phyloP scores from a whole-genome alignment of 2,888 invertebrate species.

The Scelioninae gen. 2 region DNA sequence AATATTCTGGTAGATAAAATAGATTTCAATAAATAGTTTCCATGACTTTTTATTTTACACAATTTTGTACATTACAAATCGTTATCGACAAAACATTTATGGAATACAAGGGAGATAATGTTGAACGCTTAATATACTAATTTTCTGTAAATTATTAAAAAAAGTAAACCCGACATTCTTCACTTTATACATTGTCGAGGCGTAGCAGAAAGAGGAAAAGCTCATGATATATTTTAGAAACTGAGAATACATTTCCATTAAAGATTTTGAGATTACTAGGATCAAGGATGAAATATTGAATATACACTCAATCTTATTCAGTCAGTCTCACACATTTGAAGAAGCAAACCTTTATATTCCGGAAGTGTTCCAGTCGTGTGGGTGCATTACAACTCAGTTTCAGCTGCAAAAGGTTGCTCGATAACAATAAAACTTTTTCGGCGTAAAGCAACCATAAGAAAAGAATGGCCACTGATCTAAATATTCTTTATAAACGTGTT shows the following conservation, averaged over 20 bases:
- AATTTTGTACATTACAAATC: too few relatives aligned
- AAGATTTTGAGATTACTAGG: conserved; percentile 56
- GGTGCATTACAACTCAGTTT: conserved; percentile 57
- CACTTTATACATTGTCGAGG: conserved; percentile 32
- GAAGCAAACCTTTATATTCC: conserved; percentile 54
- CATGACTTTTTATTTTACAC: too few relatives aligned
- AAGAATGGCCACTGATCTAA: conserved; percentile 32
- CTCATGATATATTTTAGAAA: conserved; percentile 53
- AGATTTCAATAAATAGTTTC: too few relatives aligned
- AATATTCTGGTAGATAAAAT: too few relatives aligned
- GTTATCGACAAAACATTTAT: too few relatives aligned
- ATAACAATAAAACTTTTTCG: conserved; percentile 56
- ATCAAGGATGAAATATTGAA: conserved; percentile 59
- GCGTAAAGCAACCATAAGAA: conserved; percentile 36
- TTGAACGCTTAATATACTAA: not conserved
- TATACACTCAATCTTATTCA: conserved; percentile 58
- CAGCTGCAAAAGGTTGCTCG: conserved; percentile 34
- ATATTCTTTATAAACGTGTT: conserved; percentile 42
- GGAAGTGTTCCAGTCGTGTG: conserved; percentile 55
- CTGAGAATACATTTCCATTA: conserved; percentile 53
- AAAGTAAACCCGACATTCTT: conserved; percentile 22
- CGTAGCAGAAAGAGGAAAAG: conserved; percentile 44
- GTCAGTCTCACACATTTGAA: conserved; percentile 47
- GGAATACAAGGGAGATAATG: too few relatives aligned
- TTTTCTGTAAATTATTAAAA: conserved; percentile 5